Conservation (phyloP, 2,888 invertebrate genomes). For the Nomada ruficornis region DNA sequence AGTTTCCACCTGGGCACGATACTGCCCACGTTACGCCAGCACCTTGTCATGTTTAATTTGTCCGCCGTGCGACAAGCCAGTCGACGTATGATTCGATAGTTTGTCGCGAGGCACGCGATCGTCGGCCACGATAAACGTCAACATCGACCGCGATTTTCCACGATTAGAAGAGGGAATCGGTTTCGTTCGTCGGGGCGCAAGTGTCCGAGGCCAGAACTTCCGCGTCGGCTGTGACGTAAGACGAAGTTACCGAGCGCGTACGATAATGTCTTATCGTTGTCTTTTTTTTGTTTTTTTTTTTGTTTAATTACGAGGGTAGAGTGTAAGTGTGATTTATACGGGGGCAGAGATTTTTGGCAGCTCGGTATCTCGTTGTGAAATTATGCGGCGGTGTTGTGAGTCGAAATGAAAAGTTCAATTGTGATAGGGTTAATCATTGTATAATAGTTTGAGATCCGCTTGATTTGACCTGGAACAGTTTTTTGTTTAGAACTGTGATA, state of each 20-base stretch:
- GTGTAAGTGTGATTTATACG: too few relatives aligned
- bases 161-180: constrained; percentile 5
- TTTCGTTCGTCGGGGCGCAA: constrained; percentile 2
- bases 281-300: neutral
- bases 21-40: constrained; percentile 56
- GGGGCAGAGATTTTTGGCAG: too few relatives aligned
- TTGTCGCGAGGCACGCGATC: constrained; percentile 53
- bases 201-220: neutral
- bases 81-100: constrained; percentile 58
- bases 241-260: neutral
- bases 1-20: constrained; percentile 41
- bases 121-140: constrained; percentile 49
- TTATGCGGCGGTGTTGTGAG: too few relatives aligned
- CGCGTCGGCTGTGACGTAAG: neutral
- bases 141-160: constrained; percentile 42
- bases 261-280: too few relatives aligned
- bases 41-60: constrained; percentile 61
- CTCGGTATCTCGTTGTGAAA: too few relatives aligned
- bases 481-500: too few relatives aligned
- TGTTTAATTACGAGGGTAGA: too few relatives aligned
- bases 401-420: too few relatives aligned
- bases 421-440: too few relatives aligned
- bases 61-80: constrained; percentile 38
- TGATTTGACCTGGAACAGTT: too few relatives aligned
- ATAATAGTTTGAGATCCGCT: too few relatives aligned